A percentile compares a stretch with the other conserved stretches of the same genome.
phyloP scores from a whole-genome alignment of 1,140 invertebrate genomes.

The Drosophila obscura region DNA sequence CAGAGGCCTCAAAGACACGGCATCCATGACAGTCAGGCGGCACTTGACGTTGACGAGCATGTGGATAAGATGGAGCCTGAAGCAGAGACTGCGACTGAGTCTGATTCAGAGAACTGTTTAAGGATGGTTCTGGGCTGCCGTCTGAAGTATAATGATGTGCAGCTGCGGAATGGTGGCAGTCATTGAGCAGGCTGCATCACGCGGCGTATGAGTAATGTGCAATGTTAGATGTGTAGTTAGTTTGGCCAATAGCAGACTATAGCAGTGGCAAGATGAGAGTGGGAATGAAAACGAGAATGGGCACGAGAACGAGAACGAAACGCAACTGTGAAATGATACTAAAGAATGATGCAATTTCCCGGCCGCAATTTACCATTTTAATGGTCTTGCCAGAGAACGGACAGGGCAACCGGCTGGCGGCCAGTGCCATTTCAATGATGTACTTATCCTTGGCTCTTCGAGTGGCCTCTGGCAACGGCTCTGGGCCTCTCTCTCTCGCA shows the following conservation, averaged over 20 bases:
- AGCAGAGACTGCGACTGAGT: background rate
- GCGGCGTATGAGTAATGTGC: constrained; percentile 69
- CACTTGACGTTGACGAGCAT: constrained; percentile 61
- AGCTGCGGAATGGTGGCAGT: constrained; percentile 32
- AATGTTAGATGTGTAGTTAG: constrained; percentile 41
- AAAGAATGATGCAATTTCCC: constrained; percentile 71
- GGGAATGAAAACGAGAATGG: background rate
- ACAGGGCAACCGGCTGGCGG: constrained; percentile 3
- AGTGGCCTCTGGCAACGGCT: constrained; percentile 3
- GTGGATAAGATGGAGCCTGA: constrained; percentile 38
- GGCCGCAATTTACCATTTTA: constrained; percentile 78
- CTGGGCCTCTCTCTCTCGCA: background rate
- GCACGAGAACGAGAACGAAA: background rate
- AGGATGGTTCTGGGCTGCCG: background rate
- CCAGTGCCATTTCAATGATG: constrained; percentile 32
- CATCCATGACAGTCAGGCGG: constrained; percentile 12
- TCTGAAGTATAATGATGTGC: constrained; percentile 68
- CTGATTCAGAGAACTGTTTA: background rate
- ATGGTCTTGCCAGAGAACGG: constrained; percentile 45
- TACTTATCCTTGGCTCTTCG: constrained; percentile 28
- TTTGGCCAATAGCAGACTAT: background rate
- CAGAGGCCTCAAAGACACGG: constrained; percentile 33
- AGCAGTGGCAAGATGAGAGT: background rate
- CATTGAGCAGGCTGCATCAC: constrained; percentile 47
- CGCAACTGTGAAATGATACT: background rate